Percentiles rank a stretch among this genome's conserved stretches.
These are phyloP conservation scores for Stenodera caucasica DNA, from an alignment of 2,888 invertebrate genomes.

Conservation along the genomic window DNA sequence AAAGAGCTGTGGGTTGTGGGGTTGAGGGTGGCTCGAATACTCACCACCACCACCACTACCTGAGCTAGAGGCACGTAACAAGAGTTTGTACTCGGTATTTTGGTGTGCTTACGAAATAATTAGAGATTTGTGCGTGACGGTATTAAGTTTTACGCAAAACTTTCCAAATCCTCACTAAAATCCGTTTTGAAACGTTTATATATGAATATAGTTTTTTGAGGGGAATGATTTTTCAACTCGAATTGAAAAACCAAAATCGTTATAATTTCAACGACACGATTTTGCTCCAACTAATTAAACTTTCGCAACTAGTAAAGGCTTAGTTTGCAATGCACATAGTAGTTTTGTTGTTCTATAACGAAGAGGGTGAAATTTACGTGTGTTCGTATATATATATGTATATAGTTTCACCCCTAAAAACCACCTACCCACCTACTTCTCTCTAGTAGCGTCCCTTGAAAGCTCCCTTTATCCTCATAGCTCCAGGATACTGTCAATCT, in stretches of 20 bases:
- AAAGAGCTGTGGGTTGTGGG: slow-evolving; percentile 5
- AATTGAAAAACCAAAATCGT: too few relatives aligned
- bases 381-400: slow-evolving; percentile 9
- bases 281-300: slow-evolving; percentile 57
- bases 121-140: slow-evolving; percentile 25
- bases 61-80: slow-evolving; percentile 19
- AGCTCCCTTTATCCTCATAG: slow-evolving; percentile 49
- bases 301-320: slow-evolving; percentile 56
- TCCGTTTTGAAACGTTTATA: neutral
- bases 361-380: slow-evolving; percentile 21
- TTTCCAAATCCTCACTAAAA: neutral
- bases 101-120: slow-evolving; percentile 23
- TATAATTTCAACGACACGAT: slow-evolving; percentile 51
- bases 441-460: slow-evolving; percentile 31
- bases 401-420: slow-evolving; percentile 17
- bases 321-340: slow-evolving; percentile 38
- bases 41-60: slow-evolving; percentile 9
- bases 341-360: neutral
- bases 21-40: slow-evolving; percentile 6
- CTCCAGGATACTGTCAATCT: slow-evolving; percentile 53
- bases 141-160: slow-evolving; percentile 10
- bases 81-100: slow-evolving; percentile 13
- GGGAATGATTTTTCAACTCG: too few relatives aligned
- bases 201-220: neutral
- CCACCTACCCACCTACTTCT: slow-evolving; percentile 33